Evolutionary conservation across 2,113 vertebrate genomes (phyloP).

Genomic region (Poecilia latipinna): DNA sequence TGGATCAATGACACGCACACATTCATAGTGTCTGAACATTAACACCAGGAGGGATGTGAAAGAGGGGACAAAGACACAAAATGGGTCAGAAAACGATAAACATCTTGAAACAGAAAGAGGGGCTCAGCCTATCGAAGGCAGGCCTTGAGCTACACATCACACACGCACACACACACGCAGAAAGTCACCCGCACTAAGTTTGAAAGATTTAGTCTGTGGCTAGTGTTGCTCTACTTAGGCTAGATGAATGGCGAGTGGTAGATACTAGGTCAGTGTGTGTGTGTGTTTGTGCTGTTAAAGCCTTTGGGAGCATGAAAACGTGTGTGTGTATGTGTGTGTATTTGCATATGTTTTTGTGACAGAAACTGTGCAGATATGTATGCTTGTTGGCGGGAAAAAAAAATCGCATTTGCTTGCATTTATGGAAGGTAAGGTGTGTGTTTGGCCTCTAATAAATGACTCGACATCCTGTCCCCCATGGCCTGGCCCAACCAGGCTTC

Average conservation of each 20-base stretch:
- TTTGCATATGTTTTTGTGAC: slow-evolving; percentile 53
- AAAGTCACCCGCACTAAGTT: slow-evolving; percentile 47
- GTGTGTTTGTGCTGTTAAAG: slow-evolving; percentile 44
- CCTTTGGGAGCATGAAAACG: slow-evolving; percentile 45
- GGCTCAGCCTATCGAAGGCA: slow-evolving; percentile 44
- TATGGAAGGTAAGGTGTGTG: slow-evolving; percentile 34
- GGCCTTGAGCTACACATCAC: slow-evolving; percentile 52
- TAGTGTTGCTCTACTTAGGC: slow-evolving; percentile 74
- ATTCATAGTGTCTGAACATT: slow-evolving; percentile 57
- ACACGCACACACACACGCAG: slow-evolving; percentile 2
- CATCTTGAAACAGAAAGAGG: slow-evolving; percentile 58
- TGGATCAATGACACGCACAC: slow-evolving; percentile 73
- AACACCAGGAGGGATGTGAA: slow-evolving; percentile 64
- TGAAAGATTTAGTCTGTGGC: slow-evolving; percentile 67
- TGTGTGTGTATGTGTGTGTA: slow-evolving; percentile 47
- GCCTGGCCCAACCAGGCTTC: slow-evolving; percentile 71
- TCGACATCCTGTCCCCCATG: slow-evolving; percentile 67
- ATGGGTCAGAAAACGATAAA: slow-evolving; percentile 80
- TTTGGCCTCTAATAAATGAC: slow-evolving; percentile 75
- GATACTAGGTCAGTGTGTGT: slow-evolving; percentile 69
- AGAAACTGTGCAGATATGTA: slow-evolving; percentile 16
- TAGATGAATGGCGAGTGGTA: slow-evolving; percentile 70
- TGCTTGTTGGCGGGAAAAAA: slow-evolving; percentile 5
- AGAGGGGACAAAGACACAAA: slow-evolving; percentile 67
- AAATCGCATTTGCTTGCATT: slow-evolving; percentile 26